Evolutionary conservation across 2,113 vertebrate genomes (phyloP).

Genomic region (Hyperopisus bebe): DNA sequence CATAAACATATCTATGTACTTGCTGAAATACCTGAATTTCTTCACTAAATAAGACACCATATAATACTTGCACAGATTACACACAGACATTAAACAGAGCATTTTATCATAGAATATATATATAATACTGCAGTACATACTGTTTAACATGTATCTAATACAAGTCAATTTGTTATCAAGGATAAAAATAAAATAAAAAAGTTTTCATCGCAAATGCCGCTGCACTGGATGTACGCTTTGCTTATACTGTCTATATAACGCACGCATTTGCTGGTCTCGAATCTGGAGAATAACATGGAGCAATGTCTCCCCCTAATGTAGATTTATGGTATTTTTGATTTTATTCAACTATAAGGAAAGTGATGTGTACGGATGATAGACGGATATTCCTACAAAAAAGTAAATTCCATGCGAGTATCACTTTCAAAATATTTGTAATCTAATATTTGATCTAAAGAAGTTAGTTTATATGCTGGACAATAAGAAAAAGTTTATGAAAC

Average conservation of each 20-base stretch:
- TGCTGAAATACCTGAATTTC: neutral
- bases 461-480: neutral
- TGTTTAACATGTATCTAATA: neutral
- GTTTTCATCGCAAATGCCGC: neutral
- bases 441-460: neutral
- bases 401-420: neutral
- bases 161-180: neutral
- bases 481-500: neutral
- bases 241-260: neutral
- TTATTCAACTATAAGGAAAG: neutral
- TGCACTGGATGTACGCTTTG: neutral
- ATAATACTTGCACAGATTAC: neutral
- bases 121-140: neutral
- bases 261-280: neutral
- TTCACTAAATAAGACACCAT: neutral
- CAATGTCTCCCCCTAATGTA: slow-evolving; percentile 1
- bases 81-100: neutral
- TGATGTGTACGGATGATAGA: neutral
- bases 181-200: neutral
- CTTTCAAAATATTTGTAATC: neutral
- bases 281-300: neutral
- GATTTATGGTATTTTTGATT: neutral
- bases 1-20: neutral
- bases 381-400: neutral
- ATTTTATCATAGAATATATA: neutral